phyloP scores from a whole-genome alignment of 2,888 invertebrate genomes.

The Laspeyria flexula region DNA sequence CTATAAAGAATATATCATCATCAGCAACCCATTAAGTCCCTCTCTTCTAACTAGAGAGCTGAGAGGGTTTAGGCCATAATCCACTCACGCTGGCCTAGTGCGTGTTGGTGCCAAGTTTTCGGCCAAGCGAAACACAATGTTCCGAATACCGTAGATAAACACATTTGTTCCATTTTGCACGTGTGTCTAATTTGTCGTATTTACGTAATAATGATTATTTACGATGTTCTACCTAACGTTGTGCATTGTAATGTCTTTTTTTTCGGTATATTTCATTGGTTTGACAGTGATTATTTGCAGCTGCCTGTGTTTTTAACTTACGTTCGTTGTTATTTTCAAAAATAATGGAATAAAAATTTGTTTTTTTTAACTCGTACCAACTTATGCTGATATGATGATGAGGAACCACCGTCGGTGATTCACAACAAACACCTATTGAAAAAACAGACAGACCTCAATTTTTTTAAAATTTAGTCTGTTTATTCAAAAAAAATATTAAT shows the following conservation, averaged over 20 bases:
- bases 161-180: slow-evolving; percentile 8
- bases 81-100: not conserved
- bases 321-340: not conserved
- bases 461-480: no score
- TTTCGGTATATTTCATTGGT: not conserved
- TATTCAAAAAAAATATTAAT: no score
- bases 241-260: slow-evolving; percentile 4
- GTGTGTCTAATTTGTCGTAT: not conserved
- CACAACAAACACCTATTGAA: no score
- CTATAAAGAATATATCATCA: no score
- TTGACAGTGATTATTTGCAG: slow-evolving; percentile 1
- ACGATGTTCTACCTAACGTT: slow-evolving; percentile 4
- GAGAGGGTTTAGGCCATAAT: no score
- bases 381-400: no score
- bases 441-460: no score
- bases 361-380: no score
- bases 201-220: slow-evolving; percentile 3
- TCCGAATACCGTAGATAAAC: slow-evolving; percentile 6
- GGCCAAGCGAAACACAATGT: not conserved
- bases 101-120: slow-evolving; percentile 4
- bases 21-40: no score
- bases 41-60: no score
- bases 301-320: not conserved
- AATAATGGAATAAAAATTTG: no score
- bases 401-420: no score